Evolutionary conservation across 1,140 invertebrate species (phyloP), one percentile per base, ranked within the genome.

Genomic region (Maconellicoccus hirsutus): DNA sequence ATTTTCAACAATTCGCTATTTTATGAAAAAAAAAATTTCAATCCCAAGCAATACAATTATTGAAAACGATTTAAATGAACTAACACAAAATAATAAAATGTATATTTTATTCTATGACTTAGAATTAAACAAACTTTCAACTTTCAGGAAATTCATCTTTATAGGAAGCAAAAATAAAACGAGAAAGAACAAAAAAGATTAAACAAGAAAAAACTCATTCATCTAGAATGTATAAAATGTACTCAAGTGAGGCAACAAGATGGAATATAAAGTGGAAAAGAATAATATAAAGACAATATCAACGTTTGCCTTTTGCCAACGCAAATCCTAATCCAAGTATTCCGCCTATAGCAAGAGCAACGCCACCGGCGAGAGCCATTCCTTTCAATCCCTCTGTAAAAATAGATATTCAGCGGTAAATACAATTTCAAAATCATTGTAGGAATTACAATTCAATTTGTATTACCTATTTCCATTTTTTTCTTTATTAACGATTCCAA

Each of bases 311-410:
- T 80, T 85, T 89, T 59, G 87, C 82, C 72, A 93, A 80, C 19
- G 89, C 90, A 26, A 94, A 83, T 69, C 89, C 91, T 0, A 93
- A 81, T 16, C 89, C 89, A 25, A 93, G 83, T 22, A 93, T 81
- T 72, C 89, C 87, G 22, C 91, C 93, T 38, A 94, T 75, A 19
- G 88, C 91, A 42, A 94, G 78, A 38, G 91, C 85, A 7, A 87
- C 88, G 69, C 91, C 91, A 70, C 91, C 89, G 52, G 90, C 89
- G 38, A 94, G 85, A 4, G 92, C 92, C 79, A 93, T 92, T n/a
- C 93, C 93, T 72, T 90, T 84, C 25, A 93, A 80, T 8, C 92
- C 91, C 76, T 96, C 93, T 86, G 79, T 10, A 83, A 77, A 75
- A 72, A 75, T 77, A 59, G 59, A 27, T 19, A 59, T 16, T 14